Percentiles rank a stretch among this genome's conserved stretches.
phyloP scores from a whole-genome alignment of 2,888 invertebrate species.

The Palloptera scutellata region DNA sequence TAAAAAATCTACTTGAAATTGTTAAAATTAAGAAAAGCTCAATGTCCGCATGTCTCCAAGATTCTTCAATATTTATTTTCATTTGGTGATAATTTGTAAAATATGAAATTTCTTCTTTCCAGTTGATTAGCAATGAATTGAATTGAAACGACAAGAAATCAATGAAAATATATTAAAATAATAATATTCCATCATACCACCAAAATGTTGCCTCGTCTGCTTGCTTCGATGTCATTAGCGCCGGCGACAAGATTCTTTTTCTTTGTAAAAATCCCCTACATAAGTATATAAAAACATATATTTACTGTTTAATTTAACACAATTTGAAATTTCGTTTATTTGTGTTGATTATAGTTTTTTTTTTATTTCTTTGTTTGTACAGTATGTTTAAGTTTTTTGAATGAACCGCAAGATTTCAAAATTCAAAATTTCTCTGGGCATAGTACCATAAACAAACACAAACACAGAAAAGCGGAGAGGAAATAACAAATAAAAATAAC shows the following conservation, averaged over 20 bases:
- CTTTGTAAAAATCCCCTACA: too few species aligned
- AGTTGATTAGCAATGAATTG: conserved; percentile 18
- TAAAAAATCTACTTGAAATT: neutral
- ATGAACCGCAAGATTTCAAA: neutral
- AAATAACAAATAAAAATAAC: neutral
- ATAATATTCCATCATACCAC: too few species aligned
- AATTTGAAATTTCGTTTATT: too few species aligned
- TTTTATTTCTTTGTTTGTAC: neutral
- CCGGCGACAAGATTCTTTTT: conserved; percentile 5
- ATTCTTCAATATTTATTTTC: conserved; percentile 1
- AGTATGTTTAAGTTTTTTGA: neutral
- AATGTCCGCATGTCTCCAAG: conserved; percentile 29
- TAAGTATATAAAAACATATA: too few species aligned
- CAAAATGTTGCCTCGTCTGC: too few species aligned
- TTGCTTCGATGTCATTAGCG: neutral
- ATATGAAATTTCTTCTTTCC: conserved; percentile 13
- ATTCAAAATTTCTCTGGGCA: neutral
- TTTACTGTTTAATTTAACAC: too few species aligned
- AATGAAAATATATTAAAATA: too few species aligned
- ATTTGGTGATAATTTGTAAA: too few species aligned
- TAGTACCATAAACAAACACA: neutral
- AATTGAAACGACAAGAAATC: neutral
- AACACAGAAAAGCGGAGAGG: neutral
- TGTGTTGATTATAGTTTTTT: too few species aligned
- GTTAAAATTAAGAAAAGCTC: conserved; percentile 13